phyloP scores from a whole-genome alignment of 2,888 invertebrate genomes.

The Itoplectis maculator region DNA sequence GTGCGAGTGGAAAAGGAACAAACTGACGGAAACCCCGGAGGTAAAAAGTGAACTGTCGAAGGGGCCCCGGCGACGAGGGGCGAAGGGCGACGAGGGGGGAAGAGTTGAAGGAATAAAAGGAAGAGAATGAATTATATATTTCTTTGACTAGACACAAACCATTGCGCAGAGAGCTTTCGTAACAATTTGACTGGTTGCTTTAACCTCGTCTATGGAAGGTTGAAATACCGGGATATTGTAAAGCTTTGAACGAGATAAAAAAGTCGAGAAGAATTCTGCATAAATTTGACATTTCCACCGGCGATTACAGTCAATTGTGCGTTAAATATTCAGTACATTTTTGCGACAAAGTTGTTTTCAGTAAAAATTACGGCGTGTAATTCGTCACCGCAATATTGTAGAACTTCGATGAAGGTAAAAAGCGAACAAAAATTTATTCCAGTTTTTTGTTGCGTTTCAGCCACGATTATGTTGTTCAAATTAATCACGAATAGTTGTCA shows the following conservation, averaged over 20 bases:
- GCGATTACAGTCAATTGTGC: background rate
- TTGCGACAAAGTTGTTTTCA: no score
- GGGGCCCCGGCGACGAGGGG: background rate
- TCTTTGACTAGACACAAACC: slow-evolving; percentile 77
- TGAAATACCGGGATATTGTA: slow-evolving; percentile 50
- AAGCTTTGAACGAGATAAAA: slow-evolving; percentile 34
- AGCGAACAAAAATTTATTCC: no score
- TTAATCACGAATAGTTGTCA: no score
- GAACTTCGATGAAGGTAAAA: no score
- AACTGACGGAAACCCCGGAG: slow-evolving; percentile 21
- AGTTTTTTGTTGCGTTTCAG: no score
- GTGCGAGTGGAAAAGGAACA: slow-evolving; percentile 3
- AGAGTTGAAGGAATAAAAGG: slow-evolving; percentile 12
- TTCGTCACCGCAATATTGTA: no score
- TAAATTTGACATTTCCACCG: background rate
- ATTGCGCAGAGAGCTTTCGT: slow-evolving; percentile 76
- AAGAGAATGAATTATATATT: slow-evolving; percentile 70
- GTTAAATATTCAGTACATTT: no score
- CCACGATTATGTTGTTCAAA: no score
- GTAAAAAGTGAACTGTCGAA: slow-evolving; percentile 46
- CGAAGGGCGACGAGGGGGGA: slow-evolving; percentile 47
- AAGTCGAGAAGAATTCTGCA: slow-evolving; percentile 18
- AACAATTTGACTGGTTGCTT: slow-evolving; percentile 53
- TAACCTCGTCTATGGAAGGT: slow-evolving; percentile 19
- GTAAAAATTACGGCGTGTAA: no score